phyloP scores from a whole-genome alignment of 2,113 vertebrate species.

The Heliornis fulica region DNA sequence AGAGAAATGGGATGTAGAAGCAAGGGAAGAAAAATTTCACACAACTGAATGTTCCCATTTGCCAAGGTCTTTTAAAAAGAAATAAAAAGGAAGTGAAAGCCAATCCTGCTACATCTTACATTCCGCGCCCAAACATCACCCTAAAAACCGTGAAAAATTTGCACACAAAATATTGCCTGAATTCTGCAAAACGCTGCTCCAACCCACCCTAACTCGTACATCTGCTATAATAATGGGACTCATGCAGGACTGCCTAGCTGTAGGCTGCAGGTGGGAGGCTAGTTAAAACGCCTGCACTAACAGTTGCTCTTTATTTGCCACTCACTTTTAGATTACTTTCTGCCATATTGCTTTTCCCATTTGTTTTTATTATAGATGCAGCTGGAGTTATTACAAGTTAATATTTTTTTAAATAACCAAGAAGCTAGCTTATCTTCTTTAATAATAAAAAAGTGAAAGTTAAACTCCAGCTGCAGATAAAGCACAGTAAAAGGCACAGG shows the following conservation, averaged over 20 bases:
- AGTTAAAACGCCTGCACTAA: neutral
- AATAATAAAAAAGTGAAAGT: neutral
- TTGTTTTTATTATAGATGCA: slow-evolving; percentile 1
- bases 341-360: neutral
- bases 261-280: neutral
- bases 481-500: neutral
- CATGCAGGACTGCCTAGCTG: neutral
- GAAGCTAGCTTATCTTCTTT: neutral
- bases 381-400: neutral
- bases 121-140: neutral
- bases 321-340: neutral
- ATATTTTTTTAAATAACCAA: neutral
- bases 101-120: neutral
- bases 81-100: neutral
- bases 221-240: neutral
- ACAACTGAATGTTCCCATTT: neutral
- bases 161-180: neutral
- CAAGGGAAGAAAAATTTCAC: neutral
- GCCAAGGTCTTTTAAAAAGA: neutral
- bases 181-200: neutral
- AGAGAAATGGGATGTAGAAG: neutral
- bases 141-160: neutral
- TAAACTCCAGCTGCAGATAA: neutral
- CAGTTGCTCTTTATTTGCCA: neutral
- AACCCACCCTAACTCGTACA: neutral